Base-by-base conservation (phyloP, 2,797 vertebrate species). In the Anguilla megastoma region DNA sequence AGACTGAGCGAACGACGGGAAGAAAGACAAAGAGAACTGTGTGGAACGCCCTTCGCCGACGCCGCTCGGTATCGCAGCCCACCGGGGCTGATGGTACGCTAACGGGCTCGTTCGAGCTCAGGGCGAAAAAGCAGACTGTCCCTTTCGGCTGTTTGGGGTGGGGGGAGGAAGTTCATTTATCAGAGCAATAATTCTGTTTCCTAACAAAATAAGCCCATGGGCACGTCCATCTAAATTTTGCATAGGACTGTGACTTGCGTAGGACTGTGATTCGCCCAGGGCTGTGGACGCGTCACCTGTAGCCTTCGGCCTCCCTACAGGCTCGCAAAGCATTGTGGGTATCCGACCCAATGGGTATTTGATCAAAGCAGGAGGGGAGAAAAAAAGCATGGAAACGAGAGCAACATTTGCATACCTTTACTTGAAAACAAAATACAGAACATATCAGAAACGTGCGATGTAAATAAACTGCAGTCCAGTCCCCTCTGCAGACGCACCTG, bases 391-490 rank as follows among this genome's bases (percentile, higher is more conserved):
- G 83, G 87, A 76, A 90, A 86, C 90, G 90, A 92, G 90, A 90
- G 88, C 90, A 91, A 89, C 91, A 91, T 88, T 89, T 90, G 88
- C 88, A 90, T 89, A 91, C 89, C 88, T 93, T 93, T 93, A 94
- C 93, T 94, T 94, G 91, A 94, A 94, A 92, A 89, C 90, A 91
- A 63, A 92, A 92, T 88, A 93, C 80, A 87, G 90, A 93, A 95
- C 94, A 94, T 95, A 94, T 95, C 93, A 95, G 90, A 91, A 90
- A 90, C 90, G 92, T 89, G 92, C 91, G 90, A 89, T 91, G 90
- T 79, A 92, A 90, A 89, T 87, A 76, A 63, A 58, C 60, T 69
- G 58, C 66, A 76, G 83, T 89, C 92, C 89, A 88, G 9, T 69
- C 91, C 52, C 24, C 90, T 89, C 89, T 74, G 88, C 87, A 89